A percentile compares a stretch with the other conserved stretches of the same genome.
phyloP scores from a whole-genome alignment of 2,797 vertebrate genomes.

The Cichlasoma orientale region DNA sequence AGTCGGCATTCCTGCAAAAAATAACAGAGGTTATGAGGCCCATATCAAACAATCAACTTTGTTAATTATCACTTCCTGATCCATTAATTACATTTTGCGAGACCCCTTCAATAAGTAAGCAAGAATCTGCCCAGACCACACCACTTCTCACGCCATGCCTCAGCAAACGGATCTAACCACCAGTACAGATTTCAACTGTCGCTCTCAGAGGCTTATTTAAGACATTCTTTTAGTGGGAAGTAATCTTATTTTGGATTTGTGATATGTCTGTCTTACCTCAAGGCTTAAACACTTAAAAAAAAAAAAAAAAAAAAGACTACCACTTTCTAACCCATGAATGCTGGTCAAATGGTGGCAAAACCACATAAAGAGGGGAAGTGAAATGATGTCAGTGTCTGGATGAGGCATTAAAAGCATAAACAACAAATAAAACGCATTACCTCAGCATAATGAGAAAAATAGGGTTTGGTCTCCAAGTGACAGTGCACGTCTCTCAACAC shows the following conservation, averaged over 20 bases:
- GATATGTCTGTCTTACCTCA: constrained; percentile 67
- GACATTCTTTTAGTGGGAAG: constrained; percentile 60
- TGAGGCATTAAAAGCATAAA: constrained; percentile 58
- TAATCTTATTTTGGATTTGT: constrained; percentile 64
- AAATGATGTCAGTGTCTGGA: constrained; percentile 74
- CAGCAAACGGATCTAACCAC: constrained; percentile 34
- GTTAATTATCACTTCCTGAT: constrained; percentile 66
- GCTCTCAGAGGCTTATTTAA: constrained; percentile 39
- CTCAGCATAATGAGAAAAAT: constrained; percentile 66
- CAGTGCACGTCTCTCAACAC: constrained; percentile 55
- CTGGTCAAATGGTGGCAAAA: constrained; percentile 60
- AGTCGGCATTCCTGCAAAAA: constrained; percentile 26
- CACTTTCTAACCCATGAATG: constrained; percentile 47
- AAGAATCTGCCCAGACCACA: constrained; percentile 32
- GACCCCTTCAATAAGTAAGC: constrained; percentile 49
- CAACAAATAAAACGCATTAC: constrained; percentile 72
- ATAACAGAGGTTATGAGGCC: constrained; percentile 46
- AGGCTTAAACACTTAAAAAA: constrained; percentile 26
- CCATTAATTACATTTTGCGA: constrained; percentile 63
- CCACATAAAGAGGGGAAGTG: constrained; percentile 56
- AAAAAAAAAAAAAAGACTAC: constrained; percentile 30
- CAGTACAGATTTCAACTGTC: constrained; percentile 35
- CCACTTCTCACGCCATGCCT: constrained; percentile 57
- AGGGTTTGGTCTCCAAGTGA: constrained; percentile 51
- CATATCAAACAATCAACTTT: constrained; percentile 64